Evolutionary conservation across 37 sponge, comb jelly and placozoan genomes (phyloP).

Genomic region (Aphrocallistes beatrix): DNA sequence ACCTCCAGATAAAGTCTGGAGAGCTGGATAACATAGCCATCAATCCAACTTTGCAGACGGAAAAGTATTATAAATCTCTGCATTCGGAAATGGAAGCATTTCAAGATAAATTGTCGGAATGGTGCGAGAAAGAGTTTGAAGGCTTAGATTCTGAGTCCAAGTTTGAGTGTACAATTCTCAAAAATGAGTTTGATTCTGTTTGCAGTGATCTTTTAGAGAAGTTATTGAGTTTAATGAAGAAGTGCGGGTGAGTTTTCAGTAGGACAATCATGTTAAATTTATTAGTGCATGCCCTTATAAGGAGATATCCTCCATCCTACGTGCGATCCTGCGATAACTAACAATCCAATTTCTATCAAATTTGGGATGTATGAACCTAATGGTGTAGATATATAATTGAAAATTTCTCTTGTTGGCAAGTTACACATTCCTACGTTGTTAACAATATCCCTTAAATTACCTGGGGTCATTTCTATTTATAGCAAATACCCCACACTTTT

Average conservation of each 20-base stretch:
- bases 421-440: too few relatives aligned
- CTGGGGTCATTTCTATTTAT: too few relatives aligned
- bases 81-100: not conserved
- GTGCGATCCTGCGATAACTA: too few relatives aligned
- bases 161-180: not conserved
- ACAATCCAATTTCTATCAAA: too few relatives aligned
- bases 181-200: not conserved
- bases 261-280: too few relatives aligned
- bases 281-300: too few relatives aligned
- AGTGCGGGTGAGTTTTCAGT: not conserved
- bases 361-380: too few relatives aligned
- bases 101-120: not conserved
- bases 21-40: not conserved
- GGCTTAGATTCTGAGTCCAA: not conserved
- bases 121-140: not conserved
- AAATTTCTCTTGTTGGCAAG: too few relatives aligned
- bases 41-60: not conserved
- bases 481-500: too few relatives aligned
- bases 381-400: too few relatives aligned
- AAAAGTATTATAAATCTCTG: not conserved
- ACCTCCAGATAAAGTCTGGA: not conserved
- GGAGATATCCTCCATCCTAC: too few relatives aligned
- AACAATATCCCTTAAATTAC: too few relatives aligned
- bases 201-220: not conserved
- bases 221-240: not conserved